Percentiles rank a stretch among this genome's conserved stretches.
Evolutionary conservation across 2,888 invertebrate genomes (phyloP).

Genomic region (Fragum fragum): DNA sequence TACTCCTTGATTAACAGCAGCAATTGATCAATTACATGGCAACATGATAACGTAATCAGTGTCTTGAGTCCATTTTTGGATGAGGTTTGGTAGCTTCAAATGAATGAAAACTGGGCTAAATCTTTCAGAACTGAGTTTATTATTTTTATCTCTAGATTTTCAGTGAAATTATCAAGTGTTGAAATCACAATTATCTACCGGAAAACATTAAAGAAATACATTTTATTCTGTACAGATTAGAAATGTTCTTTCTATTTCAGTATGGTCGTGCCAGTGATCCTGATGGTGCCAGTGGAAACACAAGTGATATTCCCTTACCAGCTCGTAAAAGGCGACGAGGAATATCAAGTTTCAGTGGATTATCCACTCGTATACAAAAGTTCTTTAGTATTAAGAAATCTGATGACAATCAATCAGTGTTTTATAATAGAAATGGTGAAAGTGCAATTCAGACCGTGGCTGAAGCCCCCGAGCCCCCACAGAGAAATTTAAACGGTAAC

Average conservation of each 20-base stretch:
- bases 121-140: too few relatives aligned
- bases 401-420: slow-evolving; percentile 56
- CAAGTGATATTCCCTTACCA: slow-evolving; percentile 32
- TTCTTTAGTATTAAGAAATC: slow-evolving; percentile 47
- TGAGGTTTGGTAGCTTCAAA: too few relatives aligned
- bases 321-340: slow-evolving; percentile 31
- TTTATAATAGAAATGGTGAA: slow-evolving; percentile 52
- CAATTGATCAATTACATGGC: too few relatives aligned
- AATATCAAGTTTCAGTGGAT: slow-evolving; percentile 53
- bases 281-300: slow-evolving; percentile 51
- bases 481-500: slow-evolving; percentile 54
- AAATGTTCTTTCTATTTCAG: not conserved
- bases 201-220: too few relatives aligned
- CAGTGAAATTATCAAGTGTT: too few relatives aligned
- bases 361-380: slow-evolving; percentile 60
- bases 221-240: too few relatives aligned
- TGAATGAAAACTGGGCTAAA: too few relatives aligned
- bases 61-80: too few relatives aligned
- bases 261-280: slow-evolving; percentile 22
- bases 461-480: slow-evolving; percentile 53
- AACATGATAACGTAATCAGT: too few relatives aligned
- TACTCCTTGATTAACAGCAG: too few relatives aligned
- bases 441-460: slow-evolving; percentile 16
- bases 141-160: too few relatives aligned
- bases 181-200: too few relatives aligned